These are phyloP conservation scores for Pipistrellus nathusii DNA, from an alignment of 2,797 vertebrate species.

Conservation along the genomic window DNA sequence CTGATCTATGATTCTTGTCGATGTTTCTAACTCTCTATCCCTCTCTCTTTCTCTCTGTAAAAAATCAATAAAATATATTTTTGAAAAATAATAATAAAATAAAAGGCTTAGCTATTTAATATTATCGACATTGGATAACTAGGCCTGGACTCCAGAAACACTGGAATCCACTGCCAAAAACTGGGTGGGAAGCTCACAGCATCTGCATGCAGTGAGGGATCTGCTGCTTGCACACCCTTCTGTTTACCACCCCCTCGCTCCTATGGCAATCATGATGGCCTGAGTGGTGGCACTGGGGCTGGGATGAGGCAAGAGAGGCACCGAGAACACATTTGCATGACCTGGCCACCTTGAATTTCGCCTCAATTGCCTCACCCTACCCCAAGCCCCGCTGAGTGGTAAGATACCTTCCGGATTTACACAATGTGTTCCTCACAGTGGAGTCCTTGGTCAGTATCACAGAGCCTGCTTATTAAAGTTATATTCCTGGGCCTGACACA, in stretches of 20 bases:
- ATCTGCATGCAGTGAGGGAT: not conserved
- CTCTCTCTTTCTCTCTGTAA: too few species aligned
- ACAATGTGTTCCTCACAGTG: not conserved
- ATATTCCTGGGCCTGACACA: not conserved
- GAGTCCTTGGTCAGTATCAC: not conserved
- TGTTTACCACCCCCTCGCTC: not conserved
- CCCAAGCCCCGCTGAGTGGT: not conserved
- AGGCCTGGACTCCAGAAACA: not conserved
- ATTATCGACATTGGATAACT: not conserved
- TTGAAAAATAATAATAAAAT: too few species aligned
- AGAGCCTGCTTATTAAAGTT: not conserved
- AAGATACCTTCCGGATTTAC: not conserved
- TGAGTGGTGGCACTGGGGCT: not conserved
- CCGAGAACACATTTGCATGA: not conserved
- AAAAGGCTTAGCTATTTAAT: not conserved
- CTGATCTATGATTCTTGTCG: too few species aligned
- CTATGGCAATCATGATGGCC: not conserved
- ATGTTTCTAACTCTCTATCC: too few species aligned
- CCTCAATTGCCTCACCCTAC: not conserved
- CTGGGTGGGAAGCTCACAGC: not conserved
- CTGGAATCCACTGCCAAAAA: not conserved
- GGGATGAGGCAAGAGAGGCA: not conserved
- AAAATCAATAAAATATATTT: too few species aligned
- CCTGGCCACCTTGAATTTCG: not conserved
- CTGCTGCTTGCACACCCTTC: not conserved